Evolutionary conservation across 1,140 invertebrate genomes (phyloP), one percentile per base, ranked within the genome.

Genomic region (Cataglyphis hispanica): DNA sequence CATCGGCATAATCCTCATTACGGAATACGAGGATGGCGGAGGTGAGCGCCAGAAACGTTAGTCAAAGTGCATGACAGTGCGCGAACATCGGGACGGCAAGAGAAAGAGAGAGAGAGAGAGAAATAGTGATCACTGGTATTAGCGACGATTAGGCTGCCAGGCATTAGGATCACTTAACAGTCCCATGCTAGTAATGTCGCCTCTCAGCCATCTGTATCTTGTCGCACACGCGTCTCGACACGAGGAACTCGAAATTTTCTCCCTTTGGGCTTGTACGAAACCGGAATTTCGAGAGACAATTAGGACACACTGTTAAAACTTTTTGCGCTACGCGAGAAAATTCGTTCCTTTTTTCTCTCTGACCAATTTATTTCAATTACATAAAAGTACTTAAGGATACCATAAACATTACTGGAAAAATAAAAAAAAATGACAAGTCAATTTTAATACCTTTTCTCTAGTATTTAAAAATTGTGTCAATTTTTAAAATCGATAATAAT

Each of bases 31-130:
- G 46, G 3, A 19, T 50, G 63, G 10, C 11, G n/a, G 31, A 69
- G 53, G 46, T 61, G 66, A 56, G 25, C 78, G 66, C 11, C 64
- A 69, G 78, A 81, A 81, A 81, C 78, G 78, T 81, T 81, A 81
- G 78, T 81, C 78, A 81, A 81, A 81, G 78, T 81, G 78, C 78
- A 60, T 72, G 78, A 81, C 78, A 81, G 72, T 80, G 37, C 64
- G 40, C 50, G 64, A 50, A 25, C 27, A 19, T 27, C 25, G 46
- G 69, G 78, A 83, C 19, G 34, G 34, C 67, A 31, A n/a, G 78
- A 50, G n/a, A 60, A 7, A 74, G 78, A 37, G 67, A 74, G 67
- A 83, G 78, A 61, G 72, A 74, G 10, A 10, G 40, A 43, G 40
- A 43, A 10, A 43, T 8, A 10, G 40, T 72, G 53, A 19, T 60